These are phyloP conservation scores for Drosophila multiciliata DNA, from an alignment of 2,888 invertebrate genomes.

Conservation along the genomic window DNA sequence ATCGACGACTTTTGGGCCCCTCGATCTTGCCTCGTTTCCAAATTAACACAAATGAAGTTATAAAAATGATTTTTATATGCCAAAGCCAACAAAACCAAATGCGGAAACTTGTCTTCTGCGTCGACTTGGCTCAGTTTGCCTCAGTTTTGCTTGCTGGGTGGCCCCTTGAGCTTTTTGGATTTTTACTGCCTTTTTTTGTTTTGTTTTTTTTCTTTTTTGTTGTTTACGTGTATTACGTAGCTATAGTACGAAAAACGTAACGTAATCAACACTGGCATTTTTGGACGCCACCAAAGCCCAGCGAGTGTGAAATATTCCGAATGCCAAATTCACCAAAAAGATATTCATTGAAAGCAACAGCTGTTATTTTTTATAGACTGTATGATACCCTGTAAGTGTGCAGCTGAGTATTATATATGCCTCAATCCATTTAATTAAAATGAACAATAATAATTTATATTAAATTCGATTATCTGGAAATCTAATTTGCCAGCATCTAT, in stretches of 20 bases:
- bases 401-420: neutral
- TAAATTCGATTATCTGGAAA: rapidly evolving
- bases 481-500: neutral
- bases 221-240: slow-evolving; percentile 29
- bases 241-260: slow-evolving; percentile 13
- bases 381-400: neutral
- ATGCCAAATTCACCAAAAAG: slow-evolving; percentile 8
- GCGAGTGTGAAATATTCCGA: slow-evolving; percentile 52
- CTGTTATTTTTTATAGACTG: neutral
- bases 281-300: slow-evolving; percentile 25
- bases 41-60: slow-evolving; percentile 82
- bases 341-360: neutral
- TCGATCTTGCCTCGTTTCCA: slow-evolving; percentile 55
- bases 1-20: slow-evolving; percentile 50
- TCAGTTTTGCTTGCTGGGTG: slow-evolving; percentile 51
- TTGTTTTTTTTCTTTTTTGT: neutral
- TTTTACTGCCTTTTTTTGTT: neutral
- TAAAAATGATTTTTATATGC: slow-evolving; percentile 78
- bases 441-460: neutral
- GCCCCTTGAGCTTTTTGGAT: slow-evolving; percentile 35
- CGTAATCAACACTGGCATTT: slow-evolving; percentile 19
- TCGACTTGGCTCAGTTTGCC: slow-evolving; percentile 12
- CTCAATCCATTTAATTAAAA: neutral
- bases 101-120: slow-evolving; percentile 74
- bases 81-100: slow-evolving; percentile 50